phyloP scores from a whole-genome alignment of 2,888 invertebrate genomes.

The Luperina testacea region DNA sequence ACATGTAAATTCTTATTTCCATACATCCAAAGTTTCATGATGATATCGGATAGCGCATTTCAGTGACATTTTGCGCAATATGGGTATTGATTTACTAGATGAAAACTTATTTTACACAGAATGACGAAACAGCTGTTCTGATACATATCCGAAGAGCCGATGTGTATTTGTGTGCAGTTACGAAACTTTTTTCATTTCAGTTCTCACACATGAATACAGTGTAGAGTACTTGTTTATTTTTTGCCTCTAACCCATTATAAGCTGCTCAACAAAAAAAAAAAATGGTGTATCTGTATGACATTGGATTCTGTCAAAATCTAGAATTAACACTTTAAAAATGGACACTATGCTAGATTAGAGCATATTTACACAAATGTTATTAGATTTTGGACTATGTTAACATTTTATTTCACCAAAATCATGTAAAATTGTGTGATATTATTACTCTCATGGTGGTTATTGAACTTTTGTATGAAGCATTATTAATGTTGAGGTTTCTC shows the following conservation, averaged over 20 bases:
- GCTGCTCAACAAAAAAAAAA: constrained; percentile 15
- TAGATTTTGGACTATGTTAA: background rate
- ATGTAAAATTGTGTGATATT: background rate
- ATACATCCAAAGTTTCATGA: constrained; percentile 73
- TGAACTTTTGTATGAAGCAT: constrained; percentile 7
- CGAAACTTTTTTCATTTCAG: constrained; percentile 68
- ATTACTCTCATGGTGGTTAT: background rate
- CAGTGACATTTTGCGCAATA: constrained; percentile 89
- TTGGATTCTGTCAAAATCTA: constrained; percentile 48
- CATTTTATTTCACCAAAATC: constrained; percentile 9
- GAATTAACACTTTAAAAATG: constrained; percentile 36
- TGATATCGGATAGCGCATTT: constrained; percentile 83
- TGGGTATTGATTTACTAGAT: constrained; percentile 87
- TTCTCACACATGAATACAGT: constrained; percentile 46
- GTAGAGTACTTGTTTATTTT: constrained; percentile 54
- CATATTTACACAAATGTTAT: background rate
- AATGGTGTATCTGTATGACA: constrained; percentile 28
- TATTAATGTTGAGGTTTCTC: constrained; percentile 6
- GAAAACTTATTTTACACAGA: constrained; percentile 84
- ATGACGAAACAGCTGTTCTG: constrained; percentile 89
- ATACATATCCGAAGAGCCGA: constrained; percentile 68
- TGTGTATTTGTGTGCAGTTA: constrained; percentile 69
- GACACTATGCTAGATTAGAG: background rate
- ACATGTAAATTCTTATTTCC: constrained; percentile 79
- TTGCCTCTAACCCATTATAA: constrained; percentile 29